These are phyloP conservation scores for Hoplodrina ambigua DNA, from an alignment of 2,888 invertebrate species.

Conservation along the genomic window DNA sequence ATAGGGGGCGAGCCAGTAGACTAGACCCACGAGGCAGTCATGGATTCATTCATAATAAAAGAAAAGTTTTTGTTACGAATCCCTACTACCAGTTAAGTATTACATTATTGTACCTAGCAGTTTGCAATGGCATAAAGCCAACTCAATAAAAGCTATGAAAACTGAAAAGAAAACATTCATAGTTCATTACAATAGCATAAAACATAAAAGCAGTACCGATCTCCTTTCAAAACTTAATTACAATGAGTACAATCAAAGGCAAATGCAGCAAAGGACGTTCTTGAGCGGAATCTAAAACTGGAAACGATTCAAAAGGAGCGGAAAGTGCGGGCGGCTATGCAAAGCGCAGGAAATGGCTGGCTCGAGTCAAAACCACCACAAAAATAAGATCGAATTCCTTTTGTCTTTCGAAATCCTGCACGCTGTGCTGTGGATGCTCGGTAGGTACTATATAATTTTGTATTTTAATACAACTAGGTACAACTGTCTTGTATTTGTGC, in stretches of 20 bases:
- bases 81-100: no score
- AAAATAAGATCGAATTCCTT: slow-evolving; percentile 45
- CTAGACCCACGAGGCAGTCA: no score
- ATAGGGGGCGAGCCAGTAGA: no score
- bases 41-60: no score
- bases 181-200: slow-evolving; percentile 20
- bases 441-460: neutral
- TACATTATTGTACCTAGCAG: no score
- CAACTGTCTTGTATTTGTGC: no score
- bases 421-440: neutral
- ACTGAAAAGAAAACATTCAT: neutral
- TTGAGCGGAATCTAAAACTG: slow-evolving; percentile 52
- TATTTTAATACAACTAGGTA: neutral
- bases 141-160: neutral
- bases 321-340: slow-evolving; percentile 51
- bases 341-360: slow-evolving; percentile 61
- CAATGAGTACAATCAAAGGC: slow-evolving; percentile 44
- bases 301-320: slow-evolving; percentile 41
- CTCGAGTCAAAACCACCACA: slow-evolving; percentile 32
- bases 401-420: slow-evolving; percentile 14
- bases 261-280: slow-evolving; percentile 38
- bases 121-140: neutral
- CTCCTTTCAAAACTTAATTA: slow-evolving; percentile 16
- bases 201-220: slow-evolving; percentile 8
- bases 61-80: no score